Percentiles rank a stretch among this genome's conserved stretches.
Evolutionary conservation across 1,140 invertebrate genomes (phyloP).

Genomic region (Leptinotarsa defecta): DNA sequence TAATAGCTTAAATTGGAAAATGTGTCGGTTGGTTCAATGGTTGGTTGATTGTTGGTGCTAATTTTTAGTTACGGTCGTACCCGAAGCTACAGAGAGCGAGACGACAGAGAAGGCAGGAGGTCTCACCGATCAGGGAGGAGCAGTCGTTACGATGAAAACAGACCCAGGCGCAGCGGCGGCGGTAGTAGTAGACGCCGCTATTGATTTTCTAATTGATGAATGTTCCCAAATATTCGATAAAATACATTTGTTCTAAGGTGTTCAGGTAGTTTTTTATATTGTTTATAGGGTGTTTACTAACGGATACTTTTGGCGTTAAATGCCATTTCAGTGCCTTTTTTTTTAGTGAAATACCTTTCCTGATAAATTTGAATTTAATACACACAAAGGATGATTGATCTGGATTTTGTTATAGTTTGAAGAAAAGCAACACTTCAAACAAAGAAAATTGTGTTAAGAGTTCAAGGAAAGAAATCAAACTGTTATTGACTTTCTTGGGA

Average conservation of each 20-base stretch:
- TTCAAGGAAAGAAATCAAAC: too few relatives aligned
- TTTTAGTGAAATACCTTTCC: too few relatives aligned
- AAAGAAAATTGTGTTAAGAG: too few relatives aligned
- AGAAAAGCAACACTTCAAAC: too few relatives aligned
- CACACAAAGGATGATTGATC: too few relatives aligned
- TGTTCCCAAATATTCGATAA: background rate
- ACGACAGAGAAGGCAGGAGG: conserved; percentile 43
- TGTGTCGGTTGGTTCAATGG: conserved; percentile 30
- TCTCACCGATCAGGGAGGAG: conserved; percentile 45
- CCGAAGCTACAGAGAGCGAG: conserved; percentile 50
- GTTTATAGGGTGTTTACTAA: conserved; percentile 6
- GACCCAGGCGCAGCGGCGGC: conserved; percentile 40
- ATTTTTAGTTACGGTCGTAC: conserved; percentile 56
- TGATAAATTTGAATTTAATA: too few relatives aligned
- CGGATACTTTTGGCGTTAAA: background rate
- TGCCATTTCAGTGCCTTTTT: too few relatives aligned
- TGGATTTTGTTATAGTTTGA: too few relatives aligned
- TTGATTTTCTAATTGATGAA: conserved; percentile 31
- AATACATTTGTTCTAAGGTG: background rate
- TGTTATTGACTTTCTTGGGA: too few relatives aligned
- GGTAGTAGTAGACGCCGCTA: conserved; percentile 51
- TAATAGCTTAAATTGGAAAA: conserved; percentile 26
- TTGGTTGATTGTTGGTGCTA: conserved; percentile 42
- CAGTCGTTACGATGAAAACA: conserved; percentile 49
- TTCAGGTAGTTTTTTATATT: conserved; percentile 18